Base-by-base conservation (phyloP, 1,140 invertebrate genomes). In the Trichoplusia ni region DNA sequence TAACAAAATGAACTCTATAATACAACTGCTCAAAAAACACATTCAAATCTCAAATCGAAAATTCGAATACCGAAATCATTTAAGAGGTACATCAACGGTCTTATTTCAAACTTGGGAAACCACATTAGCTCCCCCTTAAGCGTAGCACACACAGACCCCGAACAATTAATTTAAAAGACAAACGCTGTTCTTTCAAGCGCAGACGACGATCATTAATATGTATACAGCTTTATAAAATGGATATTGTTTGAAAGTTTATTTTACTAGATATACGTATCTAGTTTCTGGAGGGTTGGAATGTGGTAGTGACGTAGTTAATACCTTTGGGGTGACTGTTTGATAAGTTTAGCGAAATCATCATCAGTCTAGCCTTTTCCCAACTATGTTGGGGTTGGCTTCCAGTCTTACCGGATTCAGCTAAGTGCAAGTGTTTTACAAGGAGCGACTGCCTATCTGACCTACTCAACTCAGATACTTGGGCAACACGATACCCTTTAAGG, bases 161-260 rank as follows among this genome's bases (percentile, higher is more conserved):
- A 53, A 72, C 73, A 75, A 80, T 82, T 82, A 82, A 80, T 82
- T 82, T 80, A 78, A 78, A 82, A 80, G 77, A 82, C 79, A 68
- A 80, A 73, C 71, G 72, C 61, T 78, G 79, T 82, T 78, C 75
- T 73, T 72, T 77, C 75, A 78, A 51, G 46, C 70, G 51, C 79
- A 77, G 62, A 38, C 65, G 40, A 33, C 42, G 42, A 72, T 75
- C 75, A 77, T 79, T 79, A 79, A 71, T 79, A 73, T 81, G 64
- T 77, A 64, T 47, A 70, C 59, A 46, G 59, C 40, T 62, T 75
- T 68, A 61, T 18, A 37, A 31, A 33, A 53, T 38, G 49, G 60
- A 23, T 42, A 54, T 16, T 38, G 49, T 53, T 35, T 11, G 4
- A 23, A 53, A 53, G 8, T 53, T 53, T 23, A 4, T 19, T 0